Base-by-base conservation (phyloP, 1,140 invertebrate species). In the Drosophila micromelanica region DNA sequence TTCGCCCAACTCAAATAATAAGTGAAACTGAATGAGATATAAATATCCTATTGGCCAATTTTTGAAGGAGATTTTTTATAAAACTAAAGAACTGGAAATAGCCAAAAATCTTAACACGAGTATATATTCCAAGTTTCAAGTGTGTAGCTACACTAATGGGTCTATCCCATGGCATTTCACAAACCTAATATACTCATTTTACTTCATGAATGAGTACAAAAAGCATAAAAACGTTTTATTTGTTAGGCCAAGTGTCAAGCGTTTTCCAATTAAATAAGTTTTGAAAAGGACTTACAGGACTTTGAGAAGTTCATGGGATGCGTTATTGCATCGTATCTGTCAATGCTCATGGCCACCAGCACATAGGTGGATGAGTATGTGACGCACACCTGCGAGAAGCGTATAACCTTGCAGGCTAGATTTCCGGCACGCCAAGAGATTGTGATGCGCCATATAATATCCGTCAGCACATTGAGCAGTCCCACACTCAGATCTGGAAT, bases 281-380 rank as follows among this genome's bases (percentile, higher is more conserved):
- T 89, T 30, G 45, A 6, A 11, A 30, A 67, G 17, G 91, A 97
- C 97, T 97, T 93, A 98, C 97, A 98, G 84, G 97, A 97, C 90
- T 96, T 96, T 20, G 96, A 97, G 92, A 98, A 98, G 93, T 98
- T 98, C 96, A 99, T 97, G 1, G 98, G 98, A 92, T 97, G 95
- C 6, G 97, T 98, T 84, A 99, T 98, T 73, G 98, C 98, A 90
- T 98, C 97, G 85, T 98, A 98, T 82, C 98, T 94, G 92, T 99
- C 98, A 75, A 99, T 97, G 80, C 97, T 98, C 20, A 99, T 93
- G 1, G 98, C 97, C 11, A 99, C 98, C 35, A 99, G 94, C 5
- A 98, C 97, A 87, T 98, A 99, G 0, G 97, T 99, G 1, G 98
- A 98, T 5, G 97, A 97, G 91, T 98, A 98, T 35, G 97, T 98